A percentile compares a stretch with the other conserved stretches of the same genome.
phyloP scores from a whole-genome alignment of 2,113 vertebrate genomes.

The Perccottus glenii region DNA sequence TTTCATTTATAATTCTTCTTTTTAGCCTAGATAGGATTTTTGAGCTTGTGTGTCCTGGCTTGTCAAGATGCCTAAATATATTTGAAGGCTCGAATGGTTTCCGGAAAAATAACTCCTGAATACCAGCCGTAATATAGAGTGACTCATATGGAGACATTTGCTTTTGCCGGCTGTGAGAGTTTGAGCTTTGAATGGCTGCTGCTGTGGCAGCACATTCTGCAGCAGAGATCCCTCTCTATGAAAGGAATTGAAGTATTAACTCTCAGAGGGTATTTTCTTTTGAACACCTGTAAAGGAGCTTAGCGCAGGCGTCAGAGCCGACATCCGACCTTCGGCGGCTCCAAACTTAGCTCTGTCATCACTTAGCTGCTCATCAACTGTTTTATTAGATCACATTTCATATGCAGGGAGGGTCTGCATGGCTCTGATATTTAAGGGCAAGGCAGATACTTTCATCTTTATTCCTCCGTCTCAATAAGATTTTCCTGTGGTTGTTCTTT shows the following conservation, averaged over 20 bases:
- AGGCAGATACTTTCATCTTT: constrained; percentile 18
- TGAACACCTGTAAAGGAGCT: constrained; percentile 56
- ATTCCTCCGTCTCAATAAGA: constrained; percentile 56
- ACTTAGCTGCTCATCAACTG: constrained; percentile 30
- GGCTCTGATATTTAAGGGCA: constrained; percentile 22
- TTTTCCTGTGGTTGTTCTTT: constrained; percentile 8
- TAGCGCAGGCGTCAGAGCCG: constrained; percentile 38
- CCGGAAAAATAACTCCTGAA: constrained; percentile 35
- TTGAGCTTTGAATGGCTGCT: background rate
- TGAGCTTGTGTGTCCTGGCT: background rate
- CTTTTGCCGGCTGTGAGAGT: background rate
- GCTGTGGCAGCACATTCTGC: constrained; percentile 46
- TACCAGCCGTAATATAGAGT: constrained; percentile 3
- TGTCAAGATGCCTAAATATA: background rate
- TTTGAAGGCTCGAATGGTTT: constrained; percentile 21
- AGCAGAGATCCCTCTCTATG: background rate
- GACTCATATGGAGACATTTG: background rate
- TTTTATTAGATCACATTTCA: constrained; percentile 25
- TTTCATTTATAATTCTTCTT: no score
- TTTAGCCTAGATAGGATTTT: no score
- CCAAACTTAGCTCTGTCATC: constrained; percentile 64
- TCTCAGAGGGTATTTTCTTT: constrained; percentile 45
- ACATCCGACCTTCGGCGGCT: constrained; percentile 44
- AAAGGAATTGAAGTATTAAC: constrained; percentile 60
- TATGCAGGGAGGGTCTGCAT: background rate